Evolutionary conservation across 92 coral and sea anemone genomes (phyloP), one percentile per base, ranked within the genome.

Genomic region (Nematostella vectensis): DNA sequence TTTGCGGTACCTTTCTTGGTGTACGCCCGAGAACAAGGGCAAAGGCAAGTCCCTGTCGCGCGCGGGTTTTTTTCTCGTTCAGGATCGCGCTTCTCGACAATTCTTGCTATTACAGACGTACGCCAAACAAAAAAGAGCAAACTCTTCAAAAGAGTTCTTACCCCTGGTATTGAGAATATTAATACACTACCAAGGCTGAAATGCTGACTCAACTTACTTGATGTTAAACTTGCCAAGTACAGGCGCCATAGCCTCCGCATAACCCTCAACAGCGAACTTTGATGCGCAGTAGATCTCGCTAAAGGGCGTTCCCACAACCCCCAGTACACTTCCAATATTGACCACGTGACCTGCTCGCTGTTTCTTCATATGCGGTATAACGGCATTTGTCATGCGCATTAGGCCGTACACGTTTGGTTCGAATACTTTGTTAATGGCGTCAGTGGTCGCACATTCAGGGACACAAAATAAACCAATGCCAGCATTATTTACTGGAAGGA

Each of bases 181-280:
- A n/a, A n/a, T n/a, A n/a, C n/a, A n/a, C n/a, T n/a, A n/a, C n/a
- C n/a, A n/a, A n/a, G 40, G 6, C 40, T 47, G 18, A 24, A 2
- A 51, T 24, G 9, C 28, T 17, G 11, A 20, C 17, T 26, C 11
- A 3, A 53, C 77, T 29, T 49, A 83, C 93, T 57, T 77, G 27
- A 83, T 66, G 33, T 83, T 77, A 61, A 83, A 83, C n/a, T 69
- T 61, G 28, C 42, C 55, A 9, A 83, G 81, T 48, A 68, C 47
- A 11, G 88, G 68, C 15, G 96, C 94, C 28, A 80, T 36, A 0
- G 88, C 76, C 54, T 88, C 96, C 15, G 74, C 64, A 13, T 74
- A 77, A 3, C 96, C 96, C 39, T 79, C 88, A 11, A 88, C 64
- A 3, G 96, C 94, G 57, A 83, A 88, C 81, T 88, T 88, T 3